These are phyloP conservation scores for Ictidomys tridecemlineatus DNA, from an alignment of 2,113 vertebrate species.

Conservation along the genomic window DNA sequence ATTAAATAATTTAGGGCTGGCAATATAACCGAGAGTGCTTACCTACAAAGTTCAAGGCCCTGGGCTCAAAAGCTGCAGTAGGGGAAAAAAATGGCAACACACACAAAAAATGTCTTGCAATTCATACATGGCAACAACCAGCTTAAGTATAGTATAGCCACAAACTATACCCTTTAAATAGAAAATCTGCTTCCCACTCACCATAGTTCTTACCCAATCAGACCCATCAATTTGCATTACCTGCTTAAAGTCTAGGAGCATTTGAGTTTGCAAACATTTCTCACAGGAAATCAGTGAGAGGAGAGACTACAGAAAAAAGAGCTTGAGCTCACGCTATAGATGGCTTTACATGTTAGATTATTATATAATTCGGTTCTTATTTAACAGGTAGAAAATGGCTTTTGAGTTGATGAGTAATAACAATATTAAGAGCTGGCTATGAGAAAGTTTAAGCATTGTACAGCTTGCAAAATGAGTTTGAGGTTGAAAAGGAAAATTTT, in stretches of 20 bases:
- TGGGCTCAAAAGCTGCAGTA: too few relatives aligned
- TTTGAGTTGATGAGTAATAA: neutral
- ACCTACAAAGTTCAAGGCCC: too few relatives aligned
- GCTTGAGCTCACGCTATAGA: neutral
- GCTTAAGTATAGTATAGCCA: neutral
- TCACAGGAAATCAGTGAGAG: slow-evolving; percentile 14
- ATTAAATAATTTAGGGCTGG: neutral
- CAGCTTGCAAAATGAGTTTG: slow-evolving; percentile 4
- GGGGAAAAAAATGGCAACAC: neutral
- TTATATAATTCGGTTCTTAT: neutral
- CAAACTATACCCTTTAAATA: neutral
- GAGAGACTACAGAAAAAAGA: neutral
- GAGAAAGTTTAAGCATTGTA: neutral
- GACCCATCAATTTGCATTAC: neutral
- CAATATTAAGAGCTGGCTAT: neutral
- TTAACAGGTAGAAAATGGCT: neutral
- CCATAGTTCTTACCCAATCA: neutral
- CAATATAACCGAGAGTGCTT: too few relatives aligned
- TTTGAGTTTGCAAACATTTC: neutral
- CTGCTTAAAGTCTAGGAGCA: neutral
- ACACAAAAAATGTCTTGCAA: neutral
- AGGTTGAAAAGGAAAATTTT: neutral
- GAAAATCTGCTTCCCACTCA: slow-evolving; percentile 16
- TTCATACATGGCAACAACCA: slow-evolving; percentile 11
- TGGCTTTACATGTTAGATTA: neutral